A percentile compares a stretch with the other conserved stretches of the same genome.
Evolutionary conservation across 2,113 vertebrate genomes (phyloP).

Genomic region (Aplodontia rufa): DNA sequence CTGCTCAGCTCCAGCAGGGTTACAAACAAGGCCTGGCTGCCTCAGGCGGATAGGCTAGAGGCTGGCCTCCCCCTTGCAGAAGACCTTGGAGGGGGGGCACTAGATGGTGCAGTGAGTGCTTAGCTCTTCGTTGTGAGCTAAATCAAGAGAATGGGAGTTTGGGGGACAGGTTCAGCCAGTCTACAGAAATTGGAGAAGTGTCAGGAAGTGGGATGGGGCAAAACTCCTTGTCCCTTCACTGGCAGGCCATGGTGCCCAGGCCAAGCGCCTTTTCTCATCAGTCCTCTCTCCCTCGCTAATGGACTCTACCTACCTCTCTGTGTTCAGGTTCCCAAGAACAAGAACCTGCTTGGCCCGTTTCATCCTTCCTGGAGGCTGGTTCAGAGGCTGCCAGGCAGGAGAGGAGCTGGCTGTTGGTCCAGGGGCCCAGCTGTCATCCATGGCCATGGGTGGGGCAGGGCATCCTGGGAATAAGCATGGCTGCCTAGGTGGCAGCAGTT

Average conservation of each 20-base stretch:
- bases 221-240: not conserved
- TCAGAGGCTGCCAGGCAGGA: not conserved
- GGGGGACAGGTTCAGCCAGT: not conserved
- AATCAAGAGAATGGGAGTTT: not conserved
- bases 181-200: not conserved
- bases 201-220: not conserved
- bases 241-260: not conserved
- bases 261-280: not conserved
- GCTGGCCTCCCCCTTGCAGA: not conserved
- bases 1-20: not conserved
- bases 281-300: not conserved
- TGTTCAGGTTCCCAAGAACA: not conserved
- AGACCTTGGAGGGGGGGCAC: not conserved
- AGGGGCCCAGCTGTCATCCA: not conserved
- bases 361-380: not conserved
- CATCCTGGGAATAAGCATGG: not conserved
- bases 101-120: not conserved
- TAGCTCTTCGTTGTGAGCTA: not conserved
- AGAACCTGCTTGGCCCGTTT: not conserved
- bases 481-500: not conserved
- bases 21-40: conserved; percentile 26
- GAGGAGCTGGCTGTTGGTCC: not conserved
- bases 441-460: not conserved
- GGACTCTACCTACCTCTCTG: rapidly evolving
- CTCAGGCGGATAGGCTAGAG: not conserved